Conservation (phyloP, 35 echinoderm and acorn worm species). For the Patiria miniata region DNA sequence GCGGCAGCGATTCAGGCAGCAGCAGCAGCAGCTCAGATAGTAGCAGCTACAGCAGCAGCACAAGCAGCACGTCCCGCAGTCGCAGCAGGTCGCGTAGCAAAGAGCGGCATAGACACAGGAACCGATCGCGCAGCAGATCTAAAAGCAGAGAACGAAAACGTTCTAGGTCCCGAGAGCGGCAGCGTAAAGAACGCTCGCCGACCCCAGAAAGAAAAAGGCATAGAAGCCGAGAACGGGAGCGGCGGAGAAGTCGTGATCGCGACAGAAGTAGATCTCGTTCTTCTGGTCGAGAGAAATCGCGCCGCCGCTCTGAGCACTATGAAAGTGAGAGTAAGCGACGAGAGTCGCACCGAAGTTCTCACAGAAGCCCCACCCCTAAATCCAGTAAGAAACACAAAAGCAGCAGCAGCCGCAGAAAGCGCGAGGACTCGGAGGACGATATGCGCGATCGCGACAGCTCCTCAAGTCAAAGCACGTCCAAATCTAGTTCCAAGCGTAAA, state of each 20-base stretch:
- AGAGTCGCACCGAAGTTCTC: not conserved
- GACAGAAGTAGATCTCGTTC: slow-evolving; percentile 29
- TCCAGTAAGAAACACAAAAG: slow-evolving; percentile 7
- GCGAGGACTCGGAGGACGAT: not conserved
- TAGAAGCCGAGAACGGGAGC: not conserved
- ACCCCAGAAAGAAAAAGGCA: not conserved
- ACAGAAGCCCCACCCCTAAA: slow-evolving; percentile 6
- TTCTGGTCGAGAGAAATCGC: not conserved
- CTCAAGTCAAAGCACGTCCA: not conserved
- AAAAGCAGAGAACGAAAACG: slow-evolving; percentile 10
- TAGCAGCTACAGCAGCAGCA: slow-evolving; percentile 16
- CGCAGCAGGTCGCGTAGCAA: not conserved
- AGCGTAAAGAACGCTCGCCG: not conserved
- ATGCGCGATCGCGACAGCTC: not conserved
- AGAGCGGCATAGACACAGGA: not conserved
- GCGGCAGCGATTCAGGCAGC: not conserved
- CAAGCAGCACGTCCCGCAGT: slow-evolving; percentile 20
- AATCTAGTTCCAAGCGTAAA: slow-evolving; percentile 17
- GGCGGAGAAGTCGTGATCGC: not conserved
- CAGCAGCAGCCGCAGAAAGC: slow-evolving; percentile 21
- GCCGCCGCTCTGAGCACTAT: not conserved
- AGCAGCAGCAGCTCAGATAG: not conserved
- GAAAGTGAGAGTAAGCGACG: not conserved
- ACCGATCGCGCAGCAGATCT: slow-evolving; percentile 14
- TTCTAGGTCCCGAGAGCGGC: not conserved